phyloP scores from a whole-genome alignment of 2,797 vertebrate species.

The Microhierax caerulescens region DNA sequence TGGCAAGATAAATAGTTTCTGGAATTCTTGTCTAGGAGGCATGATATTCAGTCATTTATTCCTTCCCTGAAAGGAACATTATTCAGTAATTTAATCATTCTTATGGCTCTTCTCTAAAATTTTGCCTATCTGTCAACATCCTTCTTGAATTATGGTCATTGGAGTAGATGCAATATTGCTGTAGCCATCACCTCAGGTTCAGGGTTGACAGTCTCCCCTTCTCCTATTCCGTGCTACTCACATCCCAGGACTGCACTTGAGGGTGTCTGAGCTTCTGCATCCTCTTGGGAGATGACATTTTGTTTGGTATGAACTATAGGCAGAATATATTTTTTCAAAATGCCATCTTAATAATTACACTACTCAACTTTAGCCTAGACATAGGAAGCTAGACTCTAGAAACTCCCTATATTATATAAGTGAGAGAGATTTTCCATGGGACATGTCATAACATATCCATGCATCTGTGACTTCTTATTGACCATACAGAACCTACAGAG shows the following conservation, averaged over 20 bases:
- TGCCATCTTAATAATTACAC: neutral
- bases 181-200: neutral
- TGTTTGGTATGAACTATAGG: neutral
- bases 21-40: neutral
- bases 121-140: fast-evolving
- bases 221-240: neutral
- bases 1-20: neutral
- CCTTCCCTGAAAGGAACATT: neutral
- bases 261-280: neutral
- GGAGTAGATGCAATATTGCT: neutral
- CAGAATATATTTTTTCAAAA: neutral
- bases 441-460: fast-evolving
- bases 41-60: neutral
- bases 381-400: neutral
- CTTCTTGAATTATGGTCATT: neutral
- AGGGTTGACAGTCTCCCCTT: neutral
- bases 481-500: neutral
- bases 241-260: neutral
- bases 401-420: neutral
- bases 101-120: neutral
- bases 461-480: neutral
- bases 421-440: neutral
- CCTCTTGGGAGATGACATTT: neutral
- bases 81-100: neutral
- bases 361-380: neutral